Percentiles rank a stretch among this genome's conserved stretches.
Conservation (phyloP, 2,888 invertebrate species). For the Allophyes oxyacanthae region DNA sequence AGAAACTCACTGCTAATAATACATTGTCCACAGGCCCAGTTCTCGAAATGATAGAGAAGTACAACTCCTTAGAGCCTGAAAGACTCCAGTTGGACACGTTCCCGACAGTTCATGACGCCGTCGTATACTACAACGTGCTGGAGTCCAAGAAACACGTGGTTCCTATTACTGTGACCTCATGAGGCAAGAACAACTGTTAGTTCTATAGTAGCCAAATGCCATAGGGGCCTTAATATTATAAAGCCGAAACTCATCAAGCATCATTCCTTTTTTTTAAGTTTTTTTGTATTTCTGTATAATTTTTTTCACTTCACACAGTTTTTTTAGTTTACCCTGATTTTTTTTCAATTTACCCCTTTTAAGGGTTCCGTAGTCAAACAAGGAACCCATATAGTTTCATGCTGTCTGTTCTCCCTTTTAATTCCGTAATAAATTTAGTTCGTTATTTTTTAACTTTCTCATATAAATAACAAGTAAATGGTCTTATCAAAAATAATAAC, state of each 20-base stretch:
- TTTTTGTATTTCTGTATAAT: neutral
- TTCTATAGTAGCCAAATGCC: constrained; percentile 22
- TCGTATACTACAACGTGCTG: constrained; percentile 81
- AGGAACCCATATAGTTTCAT: no score
- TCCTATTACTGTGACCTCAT: constrained; percentile 61
- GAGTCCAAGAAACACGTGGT: constrained; percentile 65
- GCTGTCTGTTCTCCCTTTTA: no score
- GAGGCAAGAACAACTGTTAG: constrained; percentile 36
- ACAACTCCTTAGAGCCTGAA: constrained; percentile 87
- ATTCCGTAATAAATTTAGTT: no score
- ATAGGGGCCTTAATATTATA: constrained; percentile 16
- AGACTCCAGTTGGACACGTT: constrained; percentile 89
- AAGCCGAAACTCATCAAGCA: neutral
- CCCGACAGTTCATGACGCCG: constrained; percentile 93
- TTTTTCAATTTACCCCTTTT: neutral
- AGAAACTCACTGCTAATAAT: neutral
- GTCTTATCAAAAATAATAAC: no score
- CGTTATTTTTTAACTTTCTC: no score
- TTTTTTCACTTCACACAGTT: no score
- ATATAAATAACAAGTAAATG: no score
- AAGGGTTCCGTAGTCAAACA: no score
- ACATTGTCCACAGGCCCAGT: constrained; percentile 87
- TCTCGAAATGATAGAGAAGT: constrained; percentile 90
- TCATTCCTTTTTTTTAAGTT: neutral
- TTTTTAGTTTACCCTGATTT: constrained; percentile 14